phyloP scores from a whole-genome alignment of 2,797 vertebrate species.

The Sciaenops ocellatus region DNA sequence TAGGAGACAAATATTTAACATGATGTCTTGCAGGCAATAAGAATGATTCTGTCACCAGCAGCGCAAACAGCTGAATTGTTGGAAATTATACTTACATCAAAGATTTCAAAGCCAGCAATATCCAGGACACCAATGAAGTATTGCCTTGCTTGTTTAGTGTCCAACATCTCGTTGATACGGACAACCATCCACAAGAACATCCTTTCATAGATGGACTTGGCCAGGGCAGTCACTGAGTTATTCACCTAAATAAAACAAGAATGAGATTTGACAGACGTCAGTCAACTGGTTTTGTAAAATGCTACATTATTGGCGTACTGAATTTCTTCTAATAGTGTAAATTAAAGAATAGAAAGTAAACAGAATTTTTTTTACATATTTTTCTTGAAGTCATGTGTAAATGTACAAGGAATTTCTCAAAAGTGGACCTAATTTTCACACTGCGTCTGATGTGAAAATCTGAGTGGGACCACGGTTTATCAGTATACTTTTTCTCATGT shows the following conservation, averaged over 20 bases:
- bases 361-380: no score
- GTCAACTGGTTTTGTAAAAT: not conserved
- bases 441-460: no score
- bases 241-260: constrained; percentile 81
- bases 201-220: constrained; percentile 91
- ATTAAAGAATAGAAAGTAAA: not conserved
- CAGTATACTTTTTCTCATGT: not conserved
- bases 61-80: constrained; percentile 78
- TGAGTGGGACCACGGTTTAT: no score
- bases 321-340: not conserved
- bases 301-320: no score
- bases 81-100: no score
- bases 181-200: constrained; percentile 41
- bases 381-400: no score
- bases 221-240: constrained; percentile 90
- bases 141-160: no score
- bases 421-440: no score
- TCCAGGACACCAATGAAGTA: no score
- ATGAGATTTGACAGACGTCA: not conserved
- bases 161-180: no score
- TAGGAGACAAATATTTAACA: not conserved
- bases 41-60: constrained; percentile 60
- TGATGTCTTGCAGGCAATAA: not conserved
- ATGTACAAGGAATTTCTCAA: no score
- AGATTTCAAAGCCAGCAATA: no score